phyloP scores from a whole-genome alignment of 2,888 invertebrate species.

The Rotaria magnacalcarata region DNA sequence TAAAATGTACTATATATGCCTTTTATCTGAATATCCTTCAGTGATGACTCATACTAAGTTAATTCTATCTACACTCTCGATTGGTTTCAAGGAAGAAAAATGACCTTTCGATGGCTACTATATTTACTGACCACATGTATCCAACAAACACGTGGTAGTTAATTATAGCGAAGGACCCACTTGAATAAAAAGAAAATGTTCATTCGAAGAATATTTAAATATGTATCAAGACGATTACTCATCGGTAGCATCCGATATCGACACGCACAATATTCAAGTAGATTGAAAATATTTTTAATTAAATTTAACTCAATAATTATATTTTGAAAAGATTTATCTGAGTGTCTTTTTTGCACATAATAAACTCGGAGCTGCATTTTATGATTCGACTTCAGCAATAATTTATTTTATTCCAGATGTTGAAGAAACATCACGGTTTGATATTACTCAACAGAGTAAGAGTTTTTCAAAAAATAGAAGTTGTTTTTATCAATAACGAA shows the following conservation, averaged over 20 bases:
- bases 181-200: no score
- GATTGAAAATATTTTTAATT: background rate
- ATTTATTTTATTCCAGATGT: constrained; percentile 16
- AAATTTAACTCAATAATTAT: no score
- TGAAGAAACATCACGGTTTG: constrained; percentile 32
- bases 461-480: no score
- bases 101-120: no score
- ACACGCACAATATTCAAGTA: background rate
- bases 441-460: constrained; percentile 34
- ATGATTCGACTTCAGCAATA: constrained; percentile 31
- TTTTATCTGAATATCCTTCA: no score
- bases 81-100: background rate
- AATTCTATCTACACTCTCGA: background rate
- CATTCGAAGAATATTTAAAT: background rate
- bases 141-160: background rate
- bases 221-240: constrained; percentile 27
- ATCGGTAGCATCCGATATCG: background rate
- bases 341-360: background rate
- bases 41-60: background rate
- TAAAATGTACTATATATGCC: no score
- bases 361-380: constrained; percentile 34
- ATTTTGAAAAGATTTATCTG: background rate
- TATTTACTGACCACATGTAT: no score
- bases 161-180: no score
- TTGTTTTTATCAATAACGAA: background rate